phyloP scores from a whole-genome alignment of 1,140 invertebrate genomes.

The Leptoteleia sp. region DNA sequence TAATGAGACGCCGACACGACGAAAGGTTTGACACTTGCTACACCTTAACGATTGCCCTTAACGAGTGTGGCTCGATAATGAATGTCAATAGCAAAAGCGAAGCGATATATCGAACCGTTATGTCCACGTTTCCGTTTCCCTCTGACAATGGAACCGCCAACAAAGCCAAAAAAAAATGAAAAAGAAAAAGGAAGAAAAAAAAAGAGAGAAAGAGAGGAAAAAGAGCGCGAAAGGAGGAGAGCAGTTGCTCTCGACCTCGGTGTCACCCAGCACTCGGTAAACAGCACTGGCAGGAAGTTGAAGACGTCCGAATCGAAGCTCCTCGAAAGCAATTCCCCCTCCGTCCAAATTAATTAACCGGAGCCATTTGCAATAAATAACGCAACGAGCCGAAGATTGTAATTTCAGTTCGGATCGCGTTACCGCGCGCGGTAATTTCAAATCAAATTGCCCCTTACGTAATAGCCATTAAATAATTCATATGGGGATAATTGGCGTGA shows the following conservation, averaged over 20 bases:
- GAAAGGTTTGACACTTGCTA: slow-evolving; percentile 36
- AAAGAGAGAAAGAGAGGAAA: slow-evolving; percentile 1
- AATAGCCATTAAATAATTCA: slow-evolving; percentile 66
- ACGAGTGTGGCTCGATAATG: slow-evolving; percentile 28
- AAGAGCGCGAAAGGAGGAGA: slow-evolving; percentile 18
- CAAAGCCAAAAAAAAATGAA: not conserved
- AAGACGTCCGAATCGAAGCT: slow-evolving; percentile 33
- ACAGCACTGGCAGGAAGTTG: slow-evolving; percentile 53
- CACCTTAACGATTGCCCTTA: slow-evolving; percentile 10
- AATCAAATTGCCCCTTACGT: slow-evolving; percentile 62
- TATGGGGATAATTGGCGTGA: slow-evolving; percentile 62
- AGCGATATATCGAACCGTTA: slow-evolving; percentile 53
- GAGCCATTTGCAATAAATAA: slow-evolving; percentile 63
- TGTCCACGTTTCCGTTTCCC: slow-evolving; percentile 49
- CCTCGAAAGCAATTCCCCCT: slow-evolving; percentile 32
- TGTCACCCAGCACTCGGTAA: slow-evolving; percentile 56
- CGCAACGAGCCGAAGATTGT: slow-evolving; percentile 53
- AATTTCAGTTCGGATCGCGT: slow-evolving; percentile 60
- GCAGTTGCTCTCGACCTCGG: slow-evolving; percentile 51
- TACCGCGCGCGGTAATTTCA: slow-evolving; percentile 57
- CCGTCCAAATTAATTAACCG: slow-evolving; percentile 61
- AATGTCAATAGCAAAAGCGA: slow-evolving; percentile 53
- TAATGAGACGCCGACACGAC: slow-evolving; percentile 29
- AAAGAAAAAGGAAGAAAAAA: too few relatives aligned
- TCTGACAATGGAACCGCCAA: slow-evolving; percentile 35